Evolutionary conservation across 2,888 invertebrate genomes (phyloP).

Genomic region (Hirudinaria manillensis): DNA sequence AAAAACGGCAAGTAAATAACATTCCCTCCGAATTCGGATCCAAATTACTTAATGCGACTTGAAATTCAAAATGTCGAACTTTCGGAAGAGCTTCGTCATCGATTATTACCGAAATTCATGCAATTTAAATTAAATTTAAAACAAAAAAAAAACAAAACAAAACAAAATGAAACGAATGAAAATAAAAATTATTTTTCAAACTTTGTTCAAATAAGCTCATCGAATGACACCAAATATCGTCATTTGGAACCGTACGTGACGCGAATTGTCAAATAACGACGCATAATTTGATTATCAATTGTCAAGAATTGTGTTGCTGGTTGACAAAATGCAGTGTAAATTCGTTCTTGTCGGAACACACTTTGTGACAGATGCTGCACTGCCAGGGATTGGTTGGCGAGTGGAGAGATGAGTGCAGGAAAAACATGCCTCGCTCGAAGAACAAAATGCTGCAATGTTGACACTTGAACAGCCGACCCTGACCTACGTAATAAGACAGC

Average conservation of each 20-base stretch:
- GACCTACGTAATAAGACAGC: conserved; percentile 44
- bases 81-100: too few species aligned
- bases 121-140: too few species aligned
- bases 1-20: too few species aligned
- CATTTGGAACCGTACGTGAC: background rate
- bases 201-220: too few species aligned
- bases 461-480: conserved; percentile 46
- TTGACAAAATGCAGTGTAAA: conserved; percentile 48
- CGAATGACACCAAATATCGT: too few species aligned
- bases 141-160: too few species aligned
- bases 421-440: conserved; percentile 47
- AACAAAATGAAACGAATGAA: too few species aligned
- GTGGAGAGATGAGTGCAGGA: conserved; percentile 47
- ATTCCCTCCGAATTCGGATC: too few species aligned
- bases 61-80: too few species aligned
- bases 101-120: too few species aligned
- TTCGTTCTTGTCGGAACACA: conserved; percentile 46
- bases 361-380: conserved; percentile 46
- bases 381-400: conserved; percentile 46
- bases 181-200: too few species aligned
- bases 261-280: background rate
- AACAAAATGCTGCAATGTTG: conserved; percentile 46
- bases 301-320: conserved; percentile 43
- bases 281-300: background rate
- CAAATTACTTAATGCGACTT: too few species aligned